A percentile compares a stretch with the other conserved stretches of the same genome.
These are phyloP conservation scores for Brachyrhaphis roseni DNA, from an alignment of 2,797 vertebrate species.

Conservation along the genomic window DNA sequence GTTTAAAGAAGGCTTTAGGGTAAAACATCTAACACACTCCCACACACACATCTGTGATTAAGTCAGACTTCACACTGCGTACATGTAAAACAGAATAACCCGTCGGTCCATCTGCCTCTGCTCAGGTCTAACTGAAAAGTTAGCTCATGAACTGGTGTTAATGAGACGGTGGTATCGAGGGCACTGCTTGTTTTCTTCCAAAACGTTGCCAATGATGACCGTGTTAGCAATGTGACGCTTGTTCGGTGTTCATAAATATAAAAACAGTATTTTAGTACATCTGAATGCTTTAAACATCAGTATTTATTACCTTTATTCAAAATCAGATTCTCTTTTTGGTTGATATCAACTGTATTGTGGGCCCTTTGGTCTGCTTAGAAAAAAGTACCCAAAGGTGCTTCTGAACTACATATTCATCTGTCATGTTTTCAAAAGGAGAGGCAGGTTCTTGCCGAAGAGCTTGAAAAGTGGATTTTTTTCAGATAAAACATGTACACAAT, in stretches of 20 bases:
- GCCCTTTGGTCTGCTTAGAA: background rate
- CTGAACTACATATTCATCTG: background rate
- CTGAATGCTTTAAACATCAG: background rate
- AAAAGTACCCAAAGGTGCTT: background rate
- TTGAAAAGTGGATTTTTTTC: background rate
- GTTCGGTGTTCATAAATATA: background rate
- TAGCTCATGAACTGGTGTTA: background rate
- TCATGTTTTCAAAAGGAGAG: background rate
- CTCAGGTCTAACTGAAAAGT: background rate
- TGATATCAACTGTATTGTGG: background rate
- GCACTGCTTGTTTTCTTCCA: background rate
- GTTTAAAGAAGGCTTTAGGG: background rate
- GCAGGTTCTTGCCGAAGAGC: background rate
- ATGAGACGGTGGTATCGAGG: background rate
- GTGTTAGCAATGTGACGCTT: background rate
- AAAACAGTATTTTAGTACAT: background rate
- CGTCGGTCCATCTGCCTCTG: background rate
- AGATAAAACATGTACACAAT: background rate
- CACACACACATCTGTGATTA: background rate
- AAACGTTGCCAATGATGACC: background rate
- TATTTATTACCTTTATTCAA: background rate
- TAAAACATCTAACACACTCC: background rate
- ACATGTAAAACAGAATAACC: background rate
- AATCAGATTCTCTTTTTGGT: background rate
- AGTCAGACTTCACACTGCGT: background rate